Base-by-base conservation (phyloP, 2,797 vertebrate species). In the Okamejei kenojei region DNA sequence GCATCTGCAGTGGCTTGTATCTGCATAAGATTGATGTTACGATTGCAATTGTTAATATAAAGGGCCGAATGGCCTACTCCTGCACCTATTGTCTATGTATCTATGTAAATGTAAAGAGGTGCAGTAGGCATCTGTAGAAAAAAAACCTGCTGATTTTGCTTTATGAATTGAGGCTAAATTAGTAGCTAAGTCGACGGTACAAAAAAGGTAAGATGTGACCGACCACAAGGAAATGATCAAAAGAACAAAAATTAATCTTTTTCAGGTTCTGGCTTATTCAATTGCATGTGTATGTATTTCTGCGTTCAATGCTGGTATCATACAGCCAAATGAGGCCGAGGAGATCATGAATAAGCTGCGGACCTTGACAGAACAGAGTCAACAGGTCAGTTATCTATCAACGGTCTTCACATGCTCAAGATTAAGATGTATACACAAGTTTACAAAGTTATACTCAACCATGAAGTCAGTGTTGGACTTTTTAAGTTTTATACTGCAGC, bases 181-280 rank as follows among this genome's bases (percentile, higher is more conserved):
- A 35, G 6, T 29, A 29, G 1, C 23, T 23, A 26, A 73, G 68
- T 45, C 23, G 29, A 6, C 10, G 38, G 7, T 23, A 35, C 21
- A 29, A 79, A 7, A 32, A n/a, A 32, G 10, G 21, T 73, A 45
- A 45, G 35, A 8, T 13, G n/a, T 63, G 61, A 21, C 35, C 11
- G 61, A 21, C 35, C 6, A 0, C 35, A 15, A 76, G 13, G 23
- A 29, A 38, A 92, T 54, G 11, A 11, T 58, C 38, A 54, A 74
- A 54, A 92, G 15, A 10, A 7, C 74, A 73, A 0, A 92, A 29
- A 10, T 13, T 92, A 68, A 0, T 94, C 38, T 93, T 88, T 82
- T n/a, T 73, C 95, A 99, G 99, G 98, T 98, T 2, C 95, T 99
- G 95, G 96, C 98, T 1, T 99, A 99, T 94, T 96, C 97, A 1